phyloP scores from a whole-genome alignment of 2,113 vertebrate genomes.

The Pachypanchax playfairii region DNA sequence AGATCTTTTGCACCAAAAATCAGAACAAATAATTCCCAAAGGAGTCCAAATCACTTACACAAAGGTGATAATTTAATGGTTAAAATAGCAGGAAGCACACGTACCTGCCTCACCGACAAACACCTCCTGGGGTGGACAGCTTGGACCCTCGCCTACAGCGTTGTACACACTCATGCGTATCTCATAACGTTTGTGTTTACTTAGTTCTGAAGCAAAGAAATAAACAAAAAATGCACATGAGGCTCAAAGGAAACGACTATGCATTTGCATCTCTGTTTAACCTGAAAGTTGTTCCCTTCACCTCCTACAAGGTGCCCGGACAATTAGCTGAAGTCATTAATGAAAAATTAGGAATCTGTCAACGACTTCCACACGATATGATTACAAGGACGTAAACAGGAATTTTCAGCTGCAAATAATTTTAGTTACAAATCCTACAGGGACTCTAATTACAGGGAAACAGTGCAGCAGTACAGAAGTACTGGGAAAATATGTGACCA shows the following conservation, averaged over 20 bases:
- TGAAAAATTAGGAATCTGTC: constrained; percentile 1
- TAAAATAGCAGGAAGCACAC: constrained; percentile 32
- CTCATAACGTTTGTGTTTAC: constrained; percentile 94
- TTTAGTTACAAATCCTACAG: constrained; percentile 11
- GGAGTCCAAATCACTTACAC: too few species aligned
- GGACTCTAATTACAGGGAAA: constrained; percentile 16
- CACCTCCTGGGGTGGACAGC: constrained; percentile 91
- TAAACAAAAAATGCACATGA: constrained; percentile 12
- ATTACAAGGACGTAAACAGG: not conserved
- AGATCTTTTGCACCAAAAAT: too few species aligned
- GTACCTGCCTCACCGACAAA: constrained; percentile 97
- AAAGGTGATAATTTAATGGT: not conserved
- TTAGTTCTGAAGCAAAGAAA: constrained; percentile 81
- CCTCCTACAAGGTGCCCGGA: not conserved
- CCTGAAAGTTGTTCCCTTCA: not conserved
- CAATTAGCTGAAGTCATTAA: not conserved
- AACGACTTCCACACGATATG: constrained; percentile 10
- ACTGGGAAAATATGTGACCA: constrained; percentile 25
- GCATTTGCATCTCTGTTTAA: not conserved
- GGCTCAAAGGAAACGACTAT: constrained; percentile 3
- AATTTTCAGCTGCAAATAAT: not conserved
- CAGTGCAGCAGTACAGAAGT: not conserved
- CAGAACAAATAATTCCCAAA: too few species aligned
- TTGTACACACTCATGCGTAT: constrained; percentile 96
- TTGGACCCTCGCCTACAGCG: constrained; percentile 89